Evolutionary conservation across 1,140 invertebrate species (phyloP).

Genomic region (Pissodes strobi): DNA sequence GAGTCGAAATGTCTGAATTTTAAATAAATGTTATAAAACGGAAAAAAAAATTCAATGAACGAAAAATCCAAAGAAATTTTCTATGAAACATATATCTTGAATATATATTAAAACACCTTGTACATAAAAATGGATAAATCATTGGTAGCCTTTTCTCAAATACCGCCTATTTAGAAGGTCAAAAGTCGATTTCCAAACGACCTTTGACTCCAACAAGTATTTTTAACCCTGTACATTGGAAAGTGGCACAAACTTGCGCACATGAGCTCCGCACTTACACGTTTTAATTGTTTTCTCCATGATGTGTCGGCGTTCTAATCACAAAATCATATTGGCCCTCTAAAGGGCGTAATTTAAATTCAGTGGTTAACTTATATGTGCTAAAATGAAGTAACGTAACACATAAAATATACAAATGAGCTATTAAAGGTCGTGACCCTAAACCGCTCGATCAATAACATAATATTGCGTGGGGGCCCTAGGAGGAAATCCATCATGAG

Average conservation of each 20-base stretch:
- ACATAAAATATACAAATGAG: background rate
- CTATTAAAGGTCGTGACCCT: constrained; percentile 10
- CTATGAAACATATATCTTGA: too few relatives aligned
- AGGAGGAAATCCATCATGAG: constrained; percentile 16
- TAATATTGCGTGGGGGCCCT: too few relatives aligned
- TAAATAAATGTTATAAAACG: too few relatives aligned
- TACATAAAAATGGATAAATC: too few relatives aligned
- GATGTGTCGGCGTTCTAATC: too few relatives aligned
- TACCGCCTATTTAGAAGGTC: constrained; percentile 1
- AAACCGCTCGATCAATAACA: constrained; percentile 1
- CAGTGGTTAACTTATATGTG: background rate
- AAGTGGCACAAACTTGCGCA: constrained; percentile 22
- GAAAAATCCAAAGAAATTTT: too few relatives aligned
- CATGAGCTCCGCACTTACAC: background rate
- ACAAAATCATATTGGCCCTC: background rate
- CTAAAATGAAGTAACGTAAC: background rate
- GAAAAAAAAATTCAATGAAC: too few relatives aligned
- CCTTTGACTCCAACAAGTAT: constrained; percentile 3
- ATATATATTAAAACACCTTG: too few relatives aligned
- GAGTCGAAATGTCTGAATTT: too few relatives aligned
- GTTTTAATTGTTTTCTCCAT: background rate
- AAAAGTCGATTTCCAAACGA: constrained; percentile 10
- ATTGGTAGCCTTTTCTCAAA: too few relatives aligned
- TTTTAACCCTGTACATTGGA: background rate
- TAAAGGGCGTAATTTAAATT: too few relatives aligned